Evolutionary conservation across 2,113 vertebrate genomes (phyloP).

Genomic region (Lichenostomus cassidix): DNA sequence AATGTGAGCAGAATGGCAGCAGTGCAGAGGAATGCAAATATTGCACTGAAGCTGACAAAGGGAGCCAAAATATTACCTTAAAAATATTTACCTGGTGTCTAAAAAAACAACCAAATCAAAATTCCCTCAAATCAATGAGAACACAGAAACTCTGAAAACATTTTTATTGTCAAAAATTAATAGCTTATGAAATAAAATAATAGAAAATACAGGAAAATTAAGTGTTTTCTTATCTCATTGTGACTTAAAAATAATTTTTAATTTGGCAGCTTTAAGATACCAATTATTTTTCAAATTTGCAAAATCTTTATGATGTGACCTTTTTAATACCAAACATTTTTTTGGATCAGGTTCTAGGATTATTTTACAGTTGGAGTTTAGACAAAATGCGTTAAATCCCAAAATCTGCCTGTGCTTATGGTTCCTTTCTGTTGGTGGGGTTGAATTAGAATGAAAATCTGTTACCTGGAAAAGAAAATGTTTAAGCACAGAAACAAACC

Average conservation of each 20-base stretch:
- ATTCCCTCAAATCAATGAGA: not conserved
- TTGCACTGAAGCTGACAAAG: not conserved
- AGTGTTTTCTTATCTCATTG: not conserved
- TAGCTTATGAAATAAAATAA: not conserved
- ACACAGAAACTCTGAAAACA: not conserved
- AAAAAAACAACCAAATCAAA: not conserved
- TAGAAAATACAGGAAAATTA: not conserved
- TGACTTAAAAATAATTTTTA: not conserved
- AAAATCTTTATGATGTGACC: not conserved
- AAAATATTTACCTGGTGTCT: not conserved
- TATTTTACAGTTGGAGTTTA: not conserved
- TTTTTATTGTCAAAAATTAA: not conserved
- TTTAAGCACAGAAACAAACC: not conserved
- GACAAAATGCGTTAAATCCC: not conserved
- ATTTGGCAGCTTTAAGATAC: not conserved
- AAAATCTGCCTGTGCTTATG: accelerated
- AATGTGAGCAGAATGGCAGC: not conserved
- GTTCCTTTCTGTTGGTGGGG: not conserved
- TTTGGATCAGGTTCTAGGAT: not conserved
- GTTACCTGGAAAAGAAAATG: not conserved
- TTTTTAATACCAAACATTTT: not conserved
- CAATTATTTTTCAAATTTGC: not conserved
- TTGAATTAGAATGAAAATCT: not conserved
- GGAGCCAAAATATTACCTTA: not conserved
- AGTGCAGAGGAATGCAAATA: not conserved